A percentile compares a stretch with the other conserved stretches of the same genome.
These are phyloP conservation scores for Anguilla obscura DNA, from an alignment of 2,797 vertebrate species.

Conservation along the genomic window DNA sequence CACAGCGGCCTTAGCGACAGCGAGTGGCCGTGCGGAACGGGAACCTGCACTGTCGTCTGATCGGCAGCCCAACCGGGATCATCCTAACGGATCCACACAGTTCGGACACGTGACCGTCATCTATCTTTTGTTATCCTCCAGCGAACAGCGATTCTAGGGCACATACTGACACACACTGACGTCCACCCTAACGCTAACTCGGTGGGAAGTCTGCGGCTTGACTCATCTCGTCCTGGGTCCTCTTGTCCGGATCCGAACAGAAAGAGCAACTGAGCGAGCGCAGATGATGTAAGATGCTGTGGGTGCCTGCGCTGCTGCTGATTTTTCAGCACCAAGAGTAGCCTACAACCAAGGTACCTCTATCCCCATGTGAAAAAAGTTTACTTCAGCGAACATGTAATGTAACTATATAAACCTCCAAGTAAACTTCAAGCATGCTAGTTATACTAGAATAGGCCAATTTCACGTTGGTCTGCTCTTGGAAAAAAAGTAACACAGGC, in stretches of 20 bases:
- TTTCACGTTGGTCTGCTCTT: background rate
- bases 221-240: constrained; percentile 24
- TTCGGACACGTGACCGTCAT: constrained; percentile 15
- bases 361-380: background rate
- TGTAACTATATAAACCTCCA: background rate
- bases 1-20: constrained; percentile 34
- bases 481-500: background rate
- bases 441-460: background rate
- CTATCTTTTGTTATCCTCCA: constrained; percentile 21
- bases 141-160: constrained; percentile 14
- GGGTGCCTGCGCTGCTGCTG: background rate
- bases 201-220: constrained; percentile 23
- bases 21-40: constrained; percentile 32
- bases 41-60: constrained; percentile 27
- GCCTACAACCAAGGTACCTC: background rate
- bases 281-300: constrained; percentile 9
- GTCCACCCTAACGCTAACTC: constrained; percentile 24
- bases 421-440: background rate
- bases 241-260: constrained; percentile 35
- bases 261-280: constrained; percentile 42
- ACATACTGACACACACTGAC: background rate
- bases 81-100: constrained; percentile 22
- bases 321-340: background rate
- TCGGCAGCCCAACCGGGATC: background rate
- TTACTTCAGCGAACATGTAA: background rate